These are phyloP conservation scores for Clitarchus hookeri DNA, from an alignment of 2,888 invertebrate species.

Conservation along the genomic window DNA sequence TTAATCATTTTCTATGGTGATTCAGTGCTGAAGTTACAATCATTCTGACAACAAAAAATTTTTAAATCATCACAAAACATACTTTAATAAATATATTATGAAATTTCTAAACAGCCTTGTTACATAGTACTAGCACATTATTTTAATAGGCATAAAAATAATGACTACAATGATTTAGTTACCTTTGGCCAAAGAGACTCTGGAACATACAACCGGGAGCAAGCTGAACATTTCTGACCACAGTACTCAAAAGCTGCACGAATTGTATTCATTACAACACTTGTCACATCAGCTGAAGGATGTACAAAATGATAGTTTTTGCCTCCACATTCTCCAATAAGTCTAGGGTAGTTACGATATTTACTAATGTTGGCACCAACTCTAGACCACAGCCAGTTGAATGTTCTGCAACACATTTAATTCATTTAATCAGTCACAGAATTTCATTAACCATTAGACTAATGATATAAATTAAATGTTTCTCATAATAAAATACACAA, in stretches of 20 bases:
- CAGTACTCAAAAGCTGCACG: conserved; percentile 94
- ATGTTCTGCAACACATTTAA: conserved; percentile 68
- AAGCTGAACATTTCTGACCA: conserved; percentile 99
- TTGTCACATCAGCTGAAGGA: conserved; percentile 80
- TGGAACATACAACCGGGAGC: conserved; percentile 96
- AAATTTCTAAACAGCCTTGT: background rate
- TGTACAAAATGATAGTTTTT: conserved; percentile 99
- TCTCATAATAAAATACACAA: no score
- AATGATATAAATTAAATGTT: no score
- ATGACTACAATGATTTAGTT: conserved; percentile 37
- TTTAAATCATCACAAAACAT: conserved; percentile 21
- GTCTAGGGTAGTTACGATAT: conserved; percentile 88
- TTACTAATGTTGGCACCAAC: conserved; percentile 84
- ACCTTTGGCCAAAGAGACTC: conserved; percentile 81
- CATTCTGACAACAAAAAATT: background rate
- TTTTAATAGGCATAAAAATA: background rate
- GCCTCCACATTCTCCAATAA: conserved; percentile 97
- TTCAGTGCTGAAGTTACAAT: no score
- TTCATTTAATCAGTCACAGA: background rate
- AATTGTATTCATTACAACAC: conserved; percentile 83
- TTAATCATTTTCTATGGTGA: no score
- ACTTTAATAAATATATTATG: no score
- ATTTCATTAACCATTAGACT: no score
- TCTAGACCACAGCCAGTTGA: conserved; percentile 89
- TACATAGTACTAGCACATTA: background rate